A percentile compares a stretch with the other conserved stretches of the same genome.
These are phyloP conservation scores for Hydractinia symbiolongicarpus DNA, from an alignment of 30 jellyfish, hydroid and myxozoan species.

Conservation along the genomic window DNA sequence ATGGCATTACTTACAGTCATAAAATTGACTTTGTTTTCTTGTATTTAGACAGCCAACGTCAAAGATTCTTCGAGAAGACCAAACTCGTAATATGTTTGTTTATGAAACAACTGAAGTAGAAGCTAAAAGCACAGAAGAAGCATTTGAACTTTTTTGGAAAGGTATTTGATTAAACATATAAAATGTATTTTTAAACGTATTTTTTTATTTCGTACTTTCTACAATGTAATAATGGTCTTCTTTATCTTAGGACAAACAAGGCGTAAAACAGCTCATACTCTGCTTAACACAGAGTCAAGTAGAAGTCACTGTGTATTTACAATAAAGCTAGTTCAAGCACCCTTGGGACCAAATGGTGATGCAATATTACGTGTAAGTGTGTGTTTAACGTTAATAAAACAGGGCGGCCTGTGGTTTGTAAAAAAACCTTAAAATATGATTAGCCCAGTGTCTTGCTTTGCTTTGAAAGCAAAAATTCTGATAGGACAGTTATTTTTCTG, in stretches of 20 bases:
- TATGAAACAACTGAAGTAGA: conserved; percentile 78
- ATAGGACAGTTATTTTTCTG: too few species aligned
- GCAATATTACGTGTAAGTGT: conserved; percentile 42
- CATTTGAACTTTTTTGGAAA: conserved; percentile 82
- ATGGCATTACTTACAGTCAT: too few species aligned
- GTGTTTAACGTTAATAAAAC: neutral
- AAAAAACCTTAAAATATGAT: too few species aligned
- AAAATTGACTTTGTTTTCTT: too few species aligned
- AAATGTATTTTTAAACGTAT: neutral
- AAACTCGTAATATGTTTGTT: conserved; percentile 60
- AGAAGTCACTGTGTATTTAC: conserved; percentile 90
- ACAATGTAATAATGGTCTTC: neutral
- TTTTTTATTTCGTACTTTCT: neutral
- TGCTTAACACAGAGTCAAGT: conserved; percentile 80
- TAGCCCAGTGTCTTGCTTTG: too few species aligned
- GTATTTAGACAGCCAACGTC: conserved; percentile 64
- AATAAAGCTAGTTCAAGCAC: conserved; percentile 81
- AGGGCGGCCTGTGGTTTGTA: too few species aligned
- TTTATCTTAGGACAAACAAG: conserved; percentile 65
- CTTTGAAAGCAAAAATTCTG: too few species aligned
- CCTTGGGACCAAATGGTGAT: conserved; percentile 68
- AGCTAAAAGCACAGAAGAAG: conserved; percentile 92
- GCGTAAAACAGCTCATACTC: conserved; percentile 76
- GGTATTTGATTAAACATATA: conserved; percentile 24
- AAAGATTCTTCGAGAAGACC: conserved; percentile 73